Evolutionary conservation across 2,797 vertebrate genomes (phyloP).

Genomic region (Nyctibius grandis): DNA sequence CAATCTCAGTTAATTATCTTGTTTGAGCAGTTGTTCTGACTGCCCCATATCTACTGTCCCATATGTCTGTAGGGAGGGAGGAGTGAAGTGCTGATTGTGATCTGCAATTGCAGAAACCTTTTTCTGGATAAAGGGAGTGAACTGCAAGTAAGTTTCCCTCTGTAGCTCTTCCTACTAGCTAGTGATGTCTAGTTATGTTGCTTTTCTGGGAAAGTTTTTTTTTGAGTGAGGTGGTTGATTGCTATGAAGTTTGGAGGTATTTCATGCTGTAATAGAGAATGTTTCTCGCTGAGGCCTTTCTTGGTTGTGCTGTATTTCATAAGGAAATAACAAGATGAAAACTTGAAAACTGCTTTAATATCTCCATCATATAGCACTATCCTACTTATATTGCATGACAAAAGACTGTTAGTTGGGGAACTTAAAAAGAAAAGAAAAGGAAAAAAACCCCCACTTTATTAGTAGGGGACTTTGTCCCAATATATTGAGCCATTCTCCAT

Average conservation of each 20-base stretch:
- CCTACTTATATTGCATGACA: background rate
- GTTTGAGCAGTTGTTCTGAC: background rate
- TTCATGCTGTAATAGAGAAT: background rate
- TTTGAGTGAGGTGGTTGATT: background rate
- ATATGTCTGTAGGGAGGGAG: background rate
- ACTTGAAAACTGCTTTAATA: background rate
- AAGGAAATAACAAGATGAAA: background rate
- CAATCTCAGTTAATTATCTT: background rate
- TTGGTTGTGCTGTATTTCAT: background rate
- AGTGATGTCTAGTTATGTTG: background rate
- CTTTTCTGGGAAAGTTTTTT: background rate
- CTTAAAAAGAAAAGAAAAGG: background rate
- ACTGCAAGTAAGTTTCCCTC: background rate
- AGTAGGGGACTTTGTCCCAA: background rate
- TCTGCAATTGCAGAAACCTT: background rate
- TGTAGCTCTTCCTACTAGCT: background rate
- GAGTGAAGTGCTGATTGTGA: background rate
- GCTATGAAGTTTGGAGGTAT: background rate
- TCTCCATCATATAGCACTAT: background rate
- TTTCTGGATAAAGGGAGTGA: background rate
- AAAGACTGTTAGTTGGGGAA: background rate
- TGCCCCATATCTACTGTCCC: background rate
- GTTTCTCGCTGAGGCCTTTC: background rate
- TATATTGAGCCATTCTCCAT: background rate
- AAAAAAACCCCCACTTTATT: fast-evolving